These are phyloP conservation scores for Triops cancriformis DNA, from an alignment of 1,140 invertebrate genomes.

Conservation along the genomic window DNA sequence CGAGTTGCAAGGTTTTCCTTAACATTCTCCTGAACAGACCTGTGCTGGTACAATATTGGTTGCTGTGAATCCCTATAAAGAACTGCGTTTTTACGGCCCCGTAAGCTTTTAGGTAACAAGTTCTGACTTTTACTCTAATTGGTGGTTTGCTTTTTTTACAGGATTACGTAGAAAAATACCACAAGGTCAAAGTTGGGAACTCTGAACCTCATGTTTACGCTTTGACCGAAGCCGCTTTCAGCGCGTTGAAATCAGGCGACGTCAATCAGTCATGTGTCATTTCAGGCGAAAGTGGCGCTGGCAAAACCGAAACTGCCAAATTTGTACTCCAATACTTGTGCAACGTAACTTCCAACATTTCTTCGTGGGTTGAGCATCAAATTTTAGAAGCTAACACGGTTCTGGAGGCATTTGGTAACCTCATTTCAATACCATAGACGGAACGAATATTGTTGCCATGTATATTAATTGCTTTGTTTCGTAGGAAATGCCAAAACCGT, in stretches of 20 bases:
- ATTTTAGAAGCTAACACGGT: conserved; percentile 90
- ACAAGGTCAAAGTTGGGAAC: conserved; percentile 66
- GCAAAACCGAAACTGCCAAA: conserved; percentile 94
- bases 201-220: conserved; percentile 84
- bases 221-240: conserved; percentile 77
- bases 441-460: neutral
- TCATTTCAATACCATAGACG: neutral
- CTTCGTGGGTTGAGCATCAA: conserved; percentile 87
- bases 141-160: conserved; percentile 42
- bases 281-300: conserved; percentile 94
- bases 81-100: conserved; percentile 78
- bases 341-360: conserved; percentile 79
- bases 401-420: conserved; percentile 78
- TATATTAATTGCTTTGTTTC: conserved; percentile 30
- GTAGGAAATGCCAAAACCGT: conserved; percentile 94
- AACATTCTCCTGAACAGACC: conserved; percentile 61
- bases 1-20: neutral
- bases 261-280: conserved; percentile 85
- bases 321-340: conserved; percentile 91
- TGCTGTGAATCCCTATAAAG: conserved; percentile 93
- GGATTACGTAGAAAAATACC: conserved; percentile 71
- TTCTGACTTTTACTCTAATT: conserved; percentile 15
- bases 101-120: conserved; percentile 51
- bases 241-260: conserved; percentile 43
- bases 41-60: conserved; percentile 89